Base-by-base conservation (phyloP, 1,140 invertebrate species). In the Eumaeus atala region DNA sequence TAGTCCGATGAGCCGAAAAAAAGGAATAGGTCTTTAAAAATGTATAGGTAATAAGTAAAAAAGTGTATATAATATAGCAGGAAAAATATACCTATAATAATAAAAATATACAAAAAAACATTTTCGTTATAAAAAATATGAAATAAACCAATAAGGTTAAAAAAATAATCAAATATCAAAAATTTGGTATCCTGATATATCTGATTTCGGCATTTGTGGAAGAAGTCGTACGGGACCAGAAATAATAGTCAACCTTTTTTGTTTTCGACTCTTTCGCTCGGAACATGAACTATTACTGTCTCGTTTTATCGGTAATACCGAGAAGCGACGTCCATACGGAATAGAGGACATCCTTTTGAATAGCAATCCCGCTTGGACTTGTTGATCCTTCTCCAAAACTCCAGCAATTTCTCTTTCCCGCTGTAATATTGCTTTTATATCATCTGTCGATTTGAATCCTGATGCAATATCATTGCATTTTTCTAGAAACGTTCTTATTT, bases 281-380 rank as follows among this genome's bases (percentile, higher is more conserved):
- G 74, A 59, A 0, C n/a, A 33, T 60, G 0, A 16, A 21, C 17
- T 60, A 11, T 28, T 42, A 9, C 62, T 70, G 8, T 77, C 72
- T 0, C 64, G 64, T 56, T 81, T 75, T 9, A 72, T 67, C 3
- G 80, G 84, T 34, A 87, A 56, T 12, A 87, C 81, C 9, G 81
- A 74, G 58, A 84, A 84, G 3, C 81, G 66, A 10, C 83, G 70
- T 0, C 81, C 83, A 14, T 59, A 21, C 0, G 81, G 81, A 16
- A 87, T 72, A 2, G 66, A 79, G 7, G 81, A 84, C 71, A 87
- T 84, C 1, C 78, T 66, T 55, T 87, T 87, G 54, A 87, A 84
- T 42, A 87, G 52, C 21, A 87, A 78, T 47, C 66, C 59, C 6
- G 77, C 75, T 49, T 84, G 77, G 21, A 81, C 61, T 3, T 58